phyloP scores from a whole-genome alignment of 2,113 vertebrate species.

The Seriola quinqueradiata region DNA sequence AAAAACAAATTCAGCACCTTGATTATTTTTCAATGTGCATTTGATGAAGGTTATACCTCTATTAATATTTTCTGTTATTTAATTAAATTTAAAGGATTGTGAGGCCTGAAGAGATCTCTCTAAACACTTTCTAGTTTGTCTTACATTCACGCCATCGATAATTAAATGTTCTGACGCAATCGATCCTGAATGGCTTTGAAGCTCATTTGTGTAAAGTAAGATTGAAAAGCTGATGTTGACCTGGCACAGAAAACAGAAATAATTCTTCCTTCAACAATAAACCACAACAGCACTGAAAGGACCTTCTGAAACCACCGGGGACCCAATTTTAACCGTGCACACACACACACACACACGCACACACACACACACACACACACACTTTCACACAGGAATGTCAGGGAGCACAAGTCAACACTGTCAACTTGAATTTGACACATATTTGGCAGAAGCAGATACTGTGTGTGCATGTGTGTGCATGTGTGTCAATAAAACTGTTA shows the following conservation, averaged over 20 bases:
- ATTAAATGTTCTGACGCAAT: neutral
- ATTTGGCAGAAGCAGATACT: constrained; percentile 54
- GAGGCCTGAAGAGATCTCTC: neutral
- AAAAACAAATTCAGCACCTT: too few species aligned
- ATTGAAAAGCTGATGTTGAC: neutral
- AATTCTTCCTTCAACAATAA: constrained; percentile 26
- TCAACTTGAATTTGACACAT: constrained; percentile 58
- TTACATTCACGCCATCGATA: neutral
- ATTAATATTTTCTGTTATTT: too few species aligned
- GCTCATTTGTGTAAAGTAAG: neutral
- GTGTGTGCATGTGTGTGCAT: neutral
- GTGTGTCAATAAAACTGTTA: constrained; percentile 5
- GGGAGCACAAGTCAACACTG: constrained; percentile 56
- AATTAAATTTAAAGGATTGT: too few species aligned
- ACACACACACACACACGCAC: constrained; percentile 3
- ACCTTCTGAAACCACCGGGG: constrained; percentile 8
- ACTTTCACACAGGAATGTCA: constrained; percentile 69
- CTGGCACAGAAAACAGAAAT: constrained; percentile 8
- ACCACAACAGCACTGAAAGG: neutral
- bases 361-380: constrained; percentile 7
- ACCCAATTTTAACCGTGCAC: neutral
- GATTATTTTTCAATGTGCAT: too few species aligned
- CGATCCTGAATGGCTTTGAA: neutral
- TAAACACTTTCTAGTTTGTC: neutral
- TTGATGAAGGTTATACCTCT: too few species aligned